Evolutionary conservation across 2,888 invertebrate species (phyloP).

Genomic region (Folsomia candida): DNA sequence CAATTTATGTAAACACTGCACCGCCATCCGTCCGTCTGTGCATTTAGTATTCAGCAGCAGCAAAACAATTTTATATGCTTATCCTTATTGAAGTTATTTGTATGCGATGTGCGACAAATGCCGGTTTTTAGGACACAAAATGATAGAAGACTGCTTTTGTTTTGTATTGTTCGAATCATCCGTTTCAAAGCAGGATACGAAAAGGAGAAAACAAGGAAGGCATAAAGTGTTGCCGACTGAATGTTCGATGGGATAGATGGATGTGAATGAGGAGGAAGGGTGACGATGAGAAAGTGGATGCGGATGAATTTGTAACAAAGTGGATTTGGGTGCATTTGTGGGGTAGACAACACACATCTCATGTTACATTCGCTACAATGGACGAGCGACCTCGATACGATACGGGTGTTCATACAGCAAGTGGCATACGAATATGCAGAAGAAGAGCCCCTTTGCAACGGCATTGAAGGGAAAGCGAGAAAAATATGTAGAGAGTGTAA

Average conservation of each 20-base stretch:
- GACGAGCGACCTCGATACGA: not conserved
- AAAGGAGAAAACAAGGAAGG: not conserved
- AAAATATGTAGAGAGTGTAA: slow-evolving; percentile 18
- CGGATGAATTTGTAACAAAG: slow-evolving; percentile 1
- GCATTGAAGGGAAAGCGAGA: slow-evolving; percentile 7
- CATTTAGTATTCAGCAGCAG: too few relatives aligned
- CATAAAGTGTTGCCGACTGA: too few relatives aligned
- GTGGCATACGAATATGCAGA: not conserved
- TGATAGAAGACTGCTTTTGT: not conserved
- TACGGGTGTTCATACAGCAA: not conserved
- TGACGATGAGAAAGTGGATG: not conserved
- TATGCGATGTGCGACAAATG: not conserved
- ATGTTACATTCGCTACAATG: not conserved
- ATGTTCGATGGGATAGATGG: too few relatives aligned
- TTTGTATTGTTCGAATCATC: not conserved
- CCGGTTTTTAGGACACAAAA: too few relatives aligned
- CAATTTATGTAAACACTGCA: too few relatives aligned
- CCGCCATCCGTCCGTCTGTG: too few relatives aligned
- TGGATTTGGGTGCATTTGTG: slow-evolving; percentile 2
- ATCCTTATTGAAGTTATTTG: not conserved
- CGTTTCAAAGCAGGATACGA: not conserved
- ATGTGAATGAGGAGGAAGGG: too few relatives aligned
- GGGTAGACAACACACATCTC: not conserved
- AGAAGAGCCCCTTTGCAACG: not conserved
- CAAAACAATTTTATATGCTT: not conserved